Conservation (phyloP, 2,797 vertebrate species). For the Oceanodroma leucorhoa region DNA sequence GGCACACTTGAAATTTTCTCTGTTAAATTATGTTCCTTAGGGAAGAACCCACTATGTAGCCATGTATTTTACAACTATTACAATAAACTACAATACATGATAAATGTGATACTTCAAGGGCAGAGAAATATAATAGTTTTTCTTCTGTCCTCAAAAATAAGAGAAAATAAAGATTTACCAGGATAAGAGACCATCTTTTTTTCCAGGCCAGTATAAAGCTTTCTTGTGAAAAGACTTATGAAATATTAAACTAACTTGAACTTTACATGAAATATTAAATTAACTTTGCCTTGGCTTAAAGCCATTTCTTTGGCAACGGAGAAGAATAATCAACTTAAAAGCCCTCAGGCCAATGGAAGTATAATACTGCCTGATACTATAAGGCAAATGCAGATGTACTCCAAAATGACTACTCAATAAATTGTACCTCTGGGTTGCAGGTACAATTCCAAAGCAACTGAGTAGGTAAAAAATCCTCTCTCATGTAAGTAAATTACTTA, state of each 20-base stretch:
- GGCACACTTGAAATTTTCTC: not conserved
- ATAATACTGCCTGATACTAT: not conserved
- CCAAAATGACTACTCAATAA: not conserved
- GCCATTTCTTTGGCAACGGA: not conserved
- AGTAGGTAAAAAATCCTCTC: not conserved
- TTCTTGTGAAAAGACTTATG: not conserved
- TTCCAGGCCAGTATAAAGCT: not conserved
- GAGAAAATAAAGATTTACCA: not conserved
- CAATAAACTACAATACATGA: not conserved
- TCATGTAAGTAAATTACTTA: not conserved
- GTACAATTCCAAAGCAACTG: not conserved
- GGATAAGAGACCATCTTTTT: not conserved
- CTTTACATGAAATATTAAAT: not conserved
- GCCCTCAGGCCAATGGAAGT: rapidly evolving
- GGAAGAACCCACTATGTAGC: not conserved
- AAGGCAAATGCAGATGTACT: not conserved
- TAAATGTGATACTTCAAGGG: not conserved
- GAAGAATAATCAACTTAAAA: not conserved
- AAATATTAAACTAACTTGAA: not conserved
- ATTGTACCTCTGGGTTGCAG: not conserved
- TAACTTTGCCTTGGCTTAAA: not conserved
- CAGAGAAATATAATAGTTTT: not conserved
- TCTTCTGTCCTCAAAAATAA: not conserved
- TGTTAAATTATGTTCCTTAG: not conserved
- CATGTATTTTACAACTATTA: not conserved